Percentiles rank a stretch among this genome's conserved stretches.
phyloP scores from a whole-genome alignment of 2,888 invertebrate species.

The Mythimna pallens region DNA sequence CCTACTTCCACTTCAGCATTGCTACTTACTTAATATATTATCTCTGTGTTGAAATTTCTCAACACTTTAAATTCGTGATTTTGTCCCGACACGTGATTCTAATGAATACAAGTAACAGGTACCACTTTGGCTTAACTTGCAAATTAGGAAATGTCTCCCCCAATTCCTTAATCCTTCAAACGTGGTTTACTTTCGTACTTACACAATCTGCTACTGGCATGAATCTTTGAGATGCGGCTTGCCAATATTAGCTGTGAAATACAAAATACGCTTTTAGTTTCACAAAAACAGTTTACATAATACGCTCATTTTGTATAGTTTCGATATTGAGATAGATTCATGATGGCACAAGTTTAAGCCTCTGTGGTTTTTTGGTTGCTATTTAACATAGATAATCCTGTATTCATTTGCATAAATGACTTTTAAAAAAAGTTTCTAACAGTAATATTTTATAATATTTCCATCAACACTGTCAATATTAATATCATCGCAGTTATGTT shows the following conservation, averaged over 20 bases:
- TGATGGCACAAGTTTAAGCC: too few species aligned
- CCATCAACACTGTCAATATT: not conserved
- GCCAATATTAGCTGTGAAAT: constrained; percentile 33
- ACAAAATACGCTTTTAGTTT: constrained; percentile 26
- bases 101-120: constrained; percentile 5
- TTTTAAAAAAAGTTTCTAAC: not conserved
- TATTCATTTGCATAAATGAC: too few species aligned
- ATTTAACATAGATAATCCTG: too few species aligned
- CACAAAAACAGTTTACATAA: too few species aligned
- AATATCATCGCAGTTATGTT: not conserved
- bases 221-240: constrained; percentile 35
- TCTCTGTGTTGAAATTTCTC: not conserved
- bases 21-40: not conserved
- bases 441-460: not conserved
- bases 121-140: constrained; percentile 32
- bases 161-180: constrained; percentile 30
- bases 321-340: too few species aligned
- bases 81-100: too few species aligned
- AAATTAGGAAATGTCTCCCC: constrained; percentile 30
- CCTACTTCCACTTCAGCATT: too few species aligned
- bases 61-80: not conserved
- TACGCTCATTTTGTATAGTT: too few species aligned
- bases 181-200: constrained; percentile 33
- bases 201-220: constrained; percentile 41
- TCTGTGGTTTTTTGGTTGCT: too few species aligned